Percentiles rank a stretch among this genome's conserved stretches.
Conservation (phyloP, 1,140 invertebrate species). For the Oryctes rhinoceros region DNA sequence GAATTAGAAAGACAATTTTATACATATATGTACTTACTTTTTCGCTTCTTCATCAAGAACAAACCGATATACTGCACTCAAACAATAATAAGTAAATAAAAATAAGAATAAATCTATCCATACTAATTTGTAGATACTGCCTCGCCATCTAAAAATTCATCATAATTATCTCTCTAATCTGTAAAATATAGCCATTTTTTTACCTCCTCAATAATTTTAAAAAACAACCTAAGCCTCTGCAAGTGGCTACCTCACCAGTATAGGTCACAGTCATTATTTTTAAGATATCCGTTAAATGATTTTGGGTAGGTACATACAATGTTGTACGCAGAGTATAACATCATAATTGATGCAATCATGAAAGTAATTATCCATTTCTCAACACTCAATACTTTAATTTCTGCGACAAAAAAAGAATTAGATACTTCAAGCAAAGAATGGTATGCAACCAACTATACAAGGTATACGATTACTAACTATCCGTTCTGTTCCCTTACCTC, state of each 20-base stretch:
- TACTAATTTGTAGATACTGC: constrained; percentile 78
- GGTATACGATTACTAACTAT: too few relatives aligned
- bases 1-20: constrained; percentile 69
- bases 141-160: constrained; percentile 71
- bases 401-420: neutral
- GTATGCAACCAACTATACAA: too few relatives aligned
- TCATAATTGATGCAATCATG: constrained; percentile 25
- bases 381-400: neutral
- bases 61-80: constrained; percentile 71
- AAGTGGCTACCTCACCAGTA: constrained; percentile 88
- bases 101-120: constrained; percentile 74
- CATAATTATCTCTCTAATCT: neutral
- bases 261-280: constrained; percentile 84
- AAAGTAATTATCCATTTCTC: constrained; percentile 22
- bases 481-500: too few relatives aligned
- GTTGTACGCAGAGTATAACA: neutral
- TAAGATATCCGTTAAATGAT: neutral
- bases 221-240: constrained; percentile 84
- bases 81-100: constrained; percentile 68
- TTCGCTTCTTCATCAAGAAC: constrained; percentile 66
- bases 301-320: neutral
- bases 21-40: constrained; percentile 67
- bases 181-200: neutral
- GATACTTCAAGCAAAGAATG: neutral
- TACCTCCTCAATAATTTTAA: constrained; percentile 74